Conservation (phyloP, 2,888 invertebrate genomes). For the Trachelus iudaicus region DNA sequence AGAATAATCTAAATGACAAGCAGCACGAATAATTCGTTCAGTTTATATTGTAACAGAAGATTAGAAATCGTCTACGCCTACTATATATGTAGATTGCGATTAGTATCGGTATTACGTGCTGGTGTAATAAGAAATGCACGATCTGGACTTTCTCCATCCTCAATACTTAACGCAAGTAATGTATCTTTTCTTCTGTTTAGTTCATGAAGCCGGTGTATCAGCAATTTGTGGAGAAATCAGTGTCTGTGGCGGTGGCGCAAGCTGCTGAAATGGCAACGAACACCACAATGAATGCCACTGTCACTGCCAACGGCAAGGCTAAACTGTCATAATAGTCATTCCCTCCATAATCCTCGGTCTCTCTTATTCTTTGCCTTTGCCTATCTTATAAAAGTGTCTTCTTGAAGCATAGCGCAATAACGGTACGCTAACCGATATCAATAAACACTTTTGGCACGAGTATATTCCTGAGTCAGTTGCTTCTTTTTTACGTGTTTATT, state of each 20-base stretch:
- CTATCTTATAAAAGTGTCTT: slow-evolving; percentile 19
- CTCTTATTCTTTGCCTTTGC: slow-evolving; percentile 24
- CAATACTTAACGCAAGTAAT: neutral
- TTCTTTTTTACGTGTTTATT: neutral
- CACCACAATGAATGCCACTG: slow-evolving; percentile 63
- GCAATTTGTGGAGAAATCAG: slow-evolving; percentile 82
- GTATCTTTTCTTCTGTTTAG: slow-evolving; percentile 67
- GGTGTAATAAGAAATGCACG: neutral
- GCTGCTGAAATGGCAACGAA: slow-evolving; percentile 78
- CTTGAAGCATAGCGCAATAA: slow-evolving; percentile 21
- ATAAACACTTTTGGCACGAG: neutral
- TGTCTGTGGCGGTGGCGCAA: slow-evolving; percentile 83
- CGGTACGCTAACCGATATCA: slow-evolving; percentile 13
- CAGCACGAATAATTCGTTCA: neutral
- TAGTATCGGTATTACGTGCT: neutral
- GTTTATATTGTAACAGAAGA: neutral
- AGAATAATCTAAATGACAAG: neutral
- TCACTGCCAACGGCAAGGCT: slow-evolving; percentile 71
- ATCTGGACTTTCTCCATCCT: neutral
- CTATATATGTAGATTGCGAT: neutral
- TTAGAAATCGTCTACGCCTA: neutral
- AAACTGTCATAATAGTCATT: slow-evolving; percentile 72
- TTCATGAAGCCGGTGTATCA: slow-evolving; percentile 87
- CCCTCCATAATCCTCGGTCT: slow-evolving; percentile 19
- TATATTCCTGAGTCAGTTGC: neutral